Evolutionary conservation across 2,797 vertebrate genomes (phyloP).

Genomic region (Danio choprae): DNA sequence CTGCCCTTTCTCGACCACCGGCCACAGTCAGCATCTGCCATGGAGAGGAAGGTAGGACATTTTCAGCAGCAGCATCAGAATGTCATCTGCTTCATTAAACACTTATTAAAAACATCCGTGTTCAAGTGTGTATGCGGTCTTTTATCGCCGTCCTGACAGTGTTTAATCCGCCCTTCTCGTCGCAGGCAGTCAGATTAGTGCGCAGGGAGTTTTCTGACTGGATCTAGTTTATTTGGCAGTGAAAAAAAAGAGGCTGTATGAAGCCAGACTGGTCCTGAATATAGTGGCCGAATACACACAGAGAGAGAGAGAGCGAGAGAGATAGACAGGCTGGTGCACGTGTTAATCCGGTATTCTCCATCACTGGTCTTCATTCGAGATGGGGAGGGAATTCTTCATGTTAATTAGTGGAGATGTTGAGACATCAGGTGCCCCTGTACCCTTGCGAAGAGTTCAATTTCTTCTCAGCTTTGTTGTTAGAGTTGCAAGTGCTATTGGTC

Average conservation of each 20-base stretch:
- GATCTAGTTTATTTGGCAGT: conserved; percentile 69
- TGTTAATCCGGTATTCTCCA: conserved; percentile 33
- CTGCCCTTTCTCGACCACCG: conserved; percentile 55
- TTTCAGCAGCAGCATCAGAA: conserved; percentile 60
- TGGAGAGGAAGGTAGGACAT: conserved; percentile 86
- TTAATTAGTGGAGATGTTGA: background rate
- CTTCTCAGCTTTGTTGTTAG: background rate
- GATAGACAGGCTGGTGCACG: conserved; percentile 16
- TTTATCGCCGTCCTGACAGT: conserved; percentile 66
- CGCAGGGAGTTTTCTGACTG: conserved; percentile 70
- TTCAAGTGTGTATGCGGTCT: conserved; percentile 1
- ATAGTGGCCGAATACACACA: background rate
- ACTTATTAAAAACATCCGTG: conserved; percentile 37
- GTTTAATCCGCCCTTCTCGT: conserved; percentile 56
- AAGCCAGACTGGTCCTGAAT: conserved; percentile 4
- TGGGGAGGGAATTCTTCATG: conserved; percentile 17
- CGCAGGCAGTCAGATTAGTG: conserved; percentile 69
- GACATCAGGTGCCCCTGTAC: background rate
- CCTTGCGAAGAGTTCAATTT: background rate
- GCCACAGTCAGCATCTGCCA: conserved; percentile 62
- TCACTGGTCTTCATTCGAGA: conserved; percentile 10
- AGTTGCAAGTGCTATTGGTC: background rate
- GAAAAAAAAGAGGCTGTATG: conserved; percentile 50
- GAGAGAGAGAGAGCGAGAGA: background rate
- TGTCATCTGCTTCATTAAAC: conserved; percentile 22